These are phyloP conservation scores for Sarcoramphus papa DNA, from an alignment of 2,797 vertebrate genomes.

Conservation along the genomic window DNA sequence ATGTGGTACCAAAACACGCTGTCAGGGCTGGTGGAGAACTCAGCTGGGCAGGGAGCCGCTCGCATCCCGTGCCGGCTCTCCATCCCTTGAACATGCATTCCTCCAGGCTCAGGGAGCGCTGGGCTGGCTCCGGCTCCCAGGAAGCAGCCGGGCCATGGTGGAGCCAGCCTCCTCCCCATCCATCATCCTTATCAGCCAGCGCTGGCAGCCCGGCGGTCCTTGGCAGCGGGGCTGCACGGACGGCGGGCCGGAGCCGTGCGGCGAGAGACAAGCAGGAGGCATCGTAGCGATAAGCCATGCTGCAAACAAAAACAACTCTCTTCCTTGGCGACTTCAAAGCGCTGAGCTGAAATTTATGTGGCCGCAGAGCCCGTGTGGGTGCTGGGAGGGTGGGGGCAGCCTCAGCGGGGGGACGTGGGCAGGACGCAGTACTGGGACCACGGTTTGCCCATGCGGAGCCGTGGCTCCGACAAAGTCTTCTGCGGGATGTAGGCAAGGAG, in stretches of 20 bases:
- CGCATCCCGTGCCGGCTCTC: background rate
- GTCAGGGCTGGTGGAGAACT: background rate
- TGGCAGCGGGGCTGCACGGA: slow-evolving; percentile 64
- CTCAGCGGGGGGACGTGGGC: fast-evolving
- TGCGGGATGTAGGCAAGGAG: background rate
- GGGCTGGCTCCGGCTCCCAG: slow-evolving; percentile 80
- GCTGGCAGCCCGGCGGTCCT: slow-evolving; percentile 76
- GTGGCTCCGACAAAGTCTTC: fast-evolving
- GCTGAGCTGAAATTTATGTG: slow-evolving; percentile 67
- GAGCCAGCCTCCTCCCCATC: slow-evolving; percentile 89
- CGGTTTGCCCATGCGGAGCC: fast-evolving
- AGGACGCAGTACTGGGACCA: fast-evolving
- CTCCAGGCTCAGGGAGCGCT: slow-evolving; percentile 56
- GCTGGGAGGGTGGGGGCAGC: background rate
- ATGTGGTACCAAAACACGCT: background rate
- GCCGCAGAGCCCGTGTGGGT: background rate
- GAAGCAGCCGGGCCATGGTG: slow-evolving; percentile 80
- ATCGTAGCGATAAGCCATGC: slow-evolving; percentile 74
- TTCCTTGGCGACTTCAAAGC: slow-evolving; percentile 83
- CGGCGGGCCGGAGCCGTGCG: slow-evolving; percentile 45
- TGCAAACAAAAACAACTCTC: slow-evolving; percentile 81
- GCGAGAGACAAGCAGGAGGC: slow-evolving; percentile 56
- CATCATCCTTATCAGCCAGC: slow-evolving; percentile 92
- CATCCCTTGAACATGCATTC: slow-evolving; percentile 40
- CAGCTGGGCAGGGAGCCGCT: background rate